Base-by-base conservation (phyloP, 2,888 invertebrate genomes). In the Agonopterix arenella region DNA sequence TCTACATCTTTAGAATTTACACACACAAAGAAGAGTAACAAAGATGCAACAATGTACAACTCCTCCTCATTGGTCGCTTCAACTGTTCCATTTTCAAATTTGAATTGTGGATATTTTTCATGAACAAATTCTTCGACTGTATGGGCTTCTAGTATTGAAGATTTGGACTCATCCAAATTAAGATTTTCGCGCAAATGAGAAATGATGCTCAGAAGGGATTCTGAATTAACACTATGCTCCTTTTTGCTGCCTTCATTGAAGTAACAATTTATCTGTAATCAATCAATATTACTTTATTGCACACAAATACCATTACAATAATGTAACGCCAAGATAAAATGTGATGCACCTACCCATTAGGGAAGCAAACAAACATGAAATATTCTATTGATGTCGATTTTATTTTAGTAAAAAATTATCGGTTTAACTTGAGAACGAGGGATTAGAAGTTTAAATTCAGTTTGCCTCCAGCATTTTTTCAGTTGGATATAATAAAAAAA, bases 51-150 rank as follows among this genome's bases (percentile, higher is more conserved):
- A 38, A 88, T 67, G 51, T 84, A 72, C 16, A 83, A 61, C 46
- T 90, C 84, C 7, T 78, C 75, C 9, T 80, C 80, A 44, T 59
- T 66, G 1, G 53, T 51, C 0, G 76, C 70, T 50, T 76, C 69
- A 13, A 72, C 59, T 40, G 74, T 70, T 48, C 80, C 77, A 69
- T 76, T 76, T 63, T 76, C 70, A 67, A 88, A 84, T 66, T 70
- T 69, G 61, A 90, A 90, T 43, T 77, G 73, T 4, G 91, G 91
- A 70, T 89, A 92, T 64, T 86, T 89, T 54, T 86, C 88, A 45
- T 59, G 41, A 41, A 88, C 65, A 55, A 89, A 89, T 51, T 82
- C 84, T 52, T 80, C 71, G 4, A 88, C 61, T 9, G 82, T 81
- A 36, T 76, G 70, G 3, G 84, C 85, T 61, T 78, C 79, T 45